Evolutionary conservation across 2,113 vertebrate genomes (phyloP).

Genomic region (Nerophis lumbriciformis): DNA sequence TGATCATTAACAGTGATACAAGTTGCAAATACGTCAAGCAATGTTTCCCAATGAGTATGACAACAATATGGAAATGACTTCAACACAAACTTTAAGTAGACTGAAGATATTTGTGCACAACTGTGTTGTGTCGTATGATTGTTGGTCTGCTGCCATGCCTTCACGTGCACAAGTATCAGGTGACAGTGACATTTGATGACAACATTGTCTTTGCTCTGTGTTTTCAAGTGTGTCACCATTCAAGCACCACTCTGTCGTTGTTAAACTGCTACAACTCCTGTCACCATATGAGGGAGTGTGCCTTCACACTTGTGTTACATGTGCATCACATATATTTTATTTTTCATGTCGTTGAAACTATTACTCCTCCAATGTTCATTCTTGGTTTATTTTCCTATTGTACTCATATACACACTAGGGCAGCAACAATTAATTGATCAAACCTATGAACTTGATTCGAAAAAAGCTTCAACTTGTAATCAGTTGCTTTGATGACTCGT

Average conservation of each 20-base stretch:
- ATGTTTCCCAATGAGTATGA: neutral
- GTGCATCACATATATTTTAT: neutral
- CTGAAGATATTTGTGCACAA: neutral
- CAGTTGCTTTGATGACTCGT: too few species aligned
- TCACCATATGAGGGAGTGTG: neutral
- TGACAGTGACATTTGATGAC: neutral
- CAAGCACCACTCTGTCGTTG: neutral
- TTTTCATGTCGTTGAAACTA: neutral
- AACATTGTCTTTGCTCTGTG: neutral
- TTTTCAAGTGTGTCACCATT: neutral
- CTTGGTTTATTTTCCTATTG: too few species aligned
- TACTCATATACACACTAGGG: too few species aligned
- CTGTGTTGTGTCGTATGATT: neutral
- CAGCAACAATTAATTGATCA: too few species aligned
- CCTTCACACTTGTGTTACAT: neutral
- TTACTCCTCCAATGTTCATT: too few species aligned
- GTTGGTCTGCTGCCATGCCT: neutral
- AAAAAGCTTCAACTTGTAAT: too few species aligned
- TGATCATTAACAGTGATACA: too few species aligned
- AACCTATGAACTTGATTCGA: too few species aligned
- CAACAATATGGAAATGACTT: slow-evolving; percentile 1
- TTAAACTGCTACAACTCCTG: neutral
- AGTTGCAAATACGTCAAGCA: too few species aligned
- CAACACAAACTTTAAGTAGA: too few species aligned
- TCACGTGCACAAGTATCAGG: neutral